Conservation (phyloP, 2,888 invertebrate species). For the Argyra leucocephala region DNA sequence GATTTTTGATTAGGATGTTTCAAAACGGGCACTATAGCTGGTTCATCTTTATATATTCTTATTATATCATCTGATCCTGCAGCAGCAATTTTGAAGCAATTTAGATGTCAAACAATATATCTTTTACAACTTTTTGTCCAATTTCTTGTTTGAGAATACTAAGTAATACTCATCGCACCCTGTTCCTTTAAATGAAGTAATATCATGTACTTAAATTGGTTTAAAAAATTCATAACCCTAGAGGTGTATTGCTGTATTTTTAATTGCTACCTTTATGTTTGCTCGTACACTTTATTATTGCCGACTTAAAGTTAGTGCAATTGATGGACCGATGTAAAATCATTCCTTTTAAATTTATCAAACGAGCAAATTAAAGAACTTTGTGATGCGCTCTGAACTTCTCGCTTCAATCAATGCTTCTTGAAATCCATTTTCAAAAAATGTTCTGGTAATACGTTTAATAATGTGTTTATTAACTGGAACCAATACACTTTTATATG, state of each 20-base stretch:
- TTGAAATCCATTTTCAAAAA: constrained; percentile 64
- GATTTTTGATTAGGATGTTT: constrained; percentile 52
- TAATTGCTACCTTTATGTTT: no score
- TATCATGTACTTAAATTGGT: constrained; percentile 48
- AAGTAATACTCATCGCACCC: constrained; percentile 40
- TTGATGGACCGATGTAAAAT: no score
- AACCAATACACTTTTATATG: constrained; percentile 48
- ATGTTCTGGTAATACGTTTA: constrained; percentile 64
- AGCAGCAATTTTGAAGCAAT: constrained; percentile 73
- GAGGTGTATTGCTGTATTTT: constrained; percentile 50
- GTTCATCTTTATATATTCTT: constrained; percentile 60
- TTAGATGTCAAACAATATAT: constrained; percentile 80
- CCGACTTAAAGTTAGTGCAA: no score
- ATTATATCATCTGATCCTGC: constrained; percentile 79
- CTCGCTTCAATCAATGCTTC: constrained; percentile 59
- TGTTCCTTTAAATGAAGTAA: constrained; percentile 50
- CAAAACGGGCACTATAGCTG: constrained; percentile 55
- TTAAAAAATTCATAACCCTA: constrained; percentile 48
- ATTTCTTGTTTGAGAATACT: constrained; percentile 47
- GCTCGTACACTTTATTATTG: no score
- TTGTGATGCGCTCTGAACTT: constrained; percentile 35
- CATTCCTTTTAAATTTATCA: no score
- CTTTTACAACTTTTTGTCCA: constrained; percentile 59
- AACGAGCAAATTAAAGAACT: constrained; percentile 47
- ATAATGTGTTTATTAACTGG: constrained; percentile 61